A percentile compares a stretch with the other conserved stretches of the same genome.
phyloP scores from a whole-genome alignment of 2,113 vertebrate species.

The Thamnophis sirtalis region DNA sequence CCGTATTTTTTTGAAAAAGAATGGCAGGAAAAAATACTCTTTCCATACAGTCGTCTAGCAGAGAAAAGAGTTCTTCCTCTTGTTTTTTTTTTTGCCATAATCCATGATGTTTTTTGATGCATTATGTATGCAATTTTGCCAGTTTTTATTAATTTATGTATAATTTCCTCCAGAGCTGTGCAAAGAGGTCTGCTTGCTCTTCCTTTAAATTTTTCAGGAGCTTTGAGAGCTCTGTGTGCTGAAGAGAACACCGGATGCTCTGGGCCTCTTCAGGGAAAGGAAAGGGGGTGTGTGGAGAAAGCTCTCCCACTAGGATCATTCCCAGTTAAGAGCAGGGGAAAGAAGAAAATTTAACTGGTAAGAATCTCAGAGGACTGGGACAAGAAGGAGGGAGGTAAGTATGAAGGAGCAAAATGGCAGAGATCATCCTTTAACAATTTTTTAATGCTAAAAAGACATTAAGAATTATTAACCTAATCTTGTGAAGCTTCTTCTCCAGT shows the following conservation, averaged over 20 bases:
- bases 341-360: neutral
- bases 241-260: neutral
- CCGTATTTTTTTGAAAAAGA: neutral
- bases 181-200: neutral
- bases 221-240: neutral
- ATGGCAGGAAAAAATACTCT: neutral
- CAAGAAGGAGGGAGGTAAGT: neutral
- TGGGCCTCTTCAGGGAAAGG: neutral
- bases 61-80: neutral
- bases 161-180: neutral
- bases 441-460: no score
- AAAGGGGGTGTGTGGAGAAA: neutral
- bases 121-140: constrained; percentile 16
- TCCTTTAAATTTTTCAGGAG: constrained; percentile 2
- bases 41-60: neutral
- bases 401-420: neutral
- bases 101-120: neutral
- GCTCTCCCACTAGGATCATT: neutral
- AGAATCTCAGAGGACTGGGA: neutral
- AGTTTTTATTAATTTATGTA: constrained; percentile 15
- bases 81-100: neutral
- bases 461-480: no score
- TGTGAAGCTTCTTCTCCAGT: no score
- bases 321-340: neutral
- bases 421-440: no score